These are phyloP conservation scores for Panthera leo DNA, from an alignment of 2,113 vertebrate genomes.

Conservation along the genomic window DNA sequence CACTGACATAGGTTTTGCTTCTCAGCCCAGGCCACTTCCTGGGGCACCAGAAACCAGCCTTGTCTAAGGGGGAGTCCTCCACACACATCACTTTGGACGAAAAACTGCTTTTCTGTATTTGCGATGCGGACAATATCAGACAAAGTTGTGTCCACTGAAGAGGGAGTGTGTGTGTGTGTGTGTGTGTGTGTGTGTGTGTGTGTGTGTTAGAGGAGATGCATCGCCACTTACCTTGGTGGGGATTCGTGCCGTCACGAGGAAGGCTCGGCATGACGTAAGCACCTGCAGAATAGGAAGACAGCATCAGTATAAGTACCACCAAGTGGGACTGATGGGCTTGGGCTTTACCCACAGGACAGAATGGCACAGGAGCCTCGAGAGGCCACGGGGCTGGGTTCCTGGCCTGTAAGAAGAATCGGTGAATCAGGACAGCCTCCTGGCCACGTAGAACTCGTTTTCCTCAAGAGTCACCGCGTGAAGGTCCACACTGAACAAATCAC, in stretches of 20 bases:
- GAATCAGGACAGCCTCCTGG: too few relatives aligned
- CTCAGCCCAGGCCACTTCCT: not conserved
- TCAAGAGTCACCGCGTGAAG: too few relatives aligned
- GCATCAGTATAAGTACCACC: accelerated
- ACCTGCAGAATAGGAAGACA: constrained; percentile 85
- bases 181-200: accelerated
- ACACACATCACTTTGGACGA: not conserved
- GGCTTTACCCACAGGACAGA: not conserved
- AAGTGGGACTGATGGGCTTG: not conserved
- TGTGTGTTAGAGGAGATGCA: accelerated
- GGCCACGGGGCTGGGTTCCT: not conserved
- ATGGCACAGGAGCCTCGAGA: too few relatives aligned
- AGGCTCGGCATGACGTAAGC: constrained; percentile 93
- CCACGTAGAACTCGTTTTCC: not conserved
- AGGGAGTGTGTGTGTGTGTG: accelerated
- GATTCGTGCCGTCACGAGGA: constrained; percentile 93
- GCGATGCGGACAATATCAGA: not conserved
- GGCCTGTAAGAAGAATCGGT: accelerated
- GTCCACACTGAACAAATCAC: not conserved
- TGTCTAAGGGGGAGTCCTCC: not conserved
- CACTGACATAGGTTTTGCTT: not conserved
- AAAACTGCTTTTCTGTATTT: not conserved
- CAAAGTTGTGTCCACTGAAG: not conserved
- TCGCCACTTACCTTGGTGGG: constrained; percentile 92
- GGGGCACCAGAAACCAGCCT: not conserved